These are phyloP conservation scores for Cheirogaleus medius DNA, from an alignment of 2,113 vertebrate species.

Conservation along the genomic window DNA sequence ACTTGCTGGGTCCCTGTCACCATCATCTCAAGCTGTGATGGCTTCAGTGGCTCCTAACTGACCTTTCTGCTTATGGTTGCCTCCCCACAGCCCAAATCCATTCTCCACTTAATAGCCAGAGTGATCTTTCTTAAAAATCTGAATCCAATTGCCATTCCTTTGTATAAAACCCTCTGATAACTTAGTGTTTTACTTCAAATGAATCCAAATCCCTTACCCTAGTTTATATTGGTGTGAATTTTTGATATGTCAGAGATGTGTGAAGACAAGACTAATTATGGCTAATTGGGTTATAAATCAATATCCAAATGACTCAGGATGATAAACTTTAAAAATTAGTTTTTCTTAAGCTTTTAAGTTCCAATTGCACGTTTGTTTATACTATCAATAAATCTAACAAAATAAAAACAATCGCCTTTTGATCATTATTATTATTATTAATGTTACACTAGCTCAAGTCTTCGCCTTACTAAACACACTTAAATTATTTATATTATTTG, in stretches of 20 bases:
- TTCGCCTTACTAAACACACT: neutral
- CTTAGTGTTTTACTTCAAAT: neutral
- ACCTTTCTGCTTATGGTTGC: too few species aligned
- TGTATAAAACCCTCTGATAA: neutral
- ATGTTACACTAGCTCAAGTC: neutral
- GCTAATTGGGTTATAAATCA: neutral
- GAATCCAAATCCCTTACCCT: neutral
- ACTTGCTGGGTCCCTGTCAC: accelerated
- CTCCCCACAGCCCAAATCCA: neutral
- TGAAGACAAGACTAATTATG: neutral
- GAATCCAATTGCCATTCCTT: neutral
- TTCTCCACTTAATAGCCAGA: neutral
- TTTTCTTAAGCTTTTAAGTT: neutral
- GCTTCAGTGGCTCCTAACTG: accelerated
- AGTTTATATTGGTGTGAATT: neutral
- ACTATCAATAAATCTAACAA: neutral
- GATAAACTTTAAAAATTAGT: neutral
- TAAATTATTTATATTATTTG: neutral
- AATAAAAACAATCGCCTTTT: neutral
- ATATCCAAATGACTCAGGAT: neutral
- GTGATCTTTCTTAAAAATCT: neutral
- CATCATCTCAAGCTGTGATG: too few species aligned
- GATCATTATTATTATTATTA: neutral
- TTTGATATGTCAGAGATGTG: neutral
- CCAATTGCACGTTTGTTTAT: neutral